Conservation (phyloP, 92 coral and sea anemone genomes). For the Scolanthus callimorphus region DNA sequence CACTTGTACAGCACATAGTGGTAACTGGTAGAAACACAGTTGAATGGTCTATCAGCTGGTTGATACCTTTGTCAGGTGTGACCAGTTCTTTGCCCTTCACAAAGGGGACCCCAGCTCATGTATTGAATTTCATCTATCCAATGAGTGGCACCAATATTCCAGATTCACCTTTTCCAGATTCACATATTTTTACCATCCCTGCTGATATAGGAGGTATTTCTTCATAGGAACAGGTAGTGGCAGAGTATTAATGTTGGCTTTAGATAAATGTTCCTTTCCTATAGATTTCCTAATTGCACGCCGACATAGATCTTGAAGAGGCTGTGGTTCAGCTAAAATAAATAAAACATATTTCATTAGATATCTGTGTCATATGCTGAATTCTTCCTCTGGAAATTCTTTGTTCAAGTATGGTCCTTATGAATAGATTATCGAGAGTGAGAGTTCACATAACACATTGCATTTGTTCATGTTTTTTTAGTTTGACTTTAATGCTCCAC, state of each 20-base stretch:
- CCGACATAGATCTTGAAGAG: slow-evolving; percentile 88
- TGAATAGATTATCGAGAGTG: no score
- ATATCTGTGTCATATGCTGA: not conserved
- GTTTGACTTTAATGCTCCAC: no score
- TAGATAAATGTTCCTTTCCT: slow-evolving; percentile 90
- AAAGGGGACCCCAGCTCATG: no score
- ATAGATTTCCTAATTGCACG: slow-evolving; percentile 93
- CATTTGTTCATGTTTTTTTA: no score
- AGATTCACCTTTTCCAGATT: not conserved
- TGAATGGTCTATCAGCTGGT: not conserved
- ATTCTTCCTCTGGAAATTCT: no score
- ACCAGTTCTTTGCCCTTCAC: no score
- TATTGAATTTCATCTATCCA: no score
- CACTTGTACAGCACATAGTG: not conserved
- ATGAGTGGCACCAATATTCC: not conserved
- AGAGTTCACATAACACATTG: no score
- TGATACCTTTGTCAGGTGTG: not conserved
- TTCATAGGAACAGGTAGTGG: slow-evolving; percentile 91
- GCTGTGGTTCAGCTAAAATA: slow-evolving; percentile 95
- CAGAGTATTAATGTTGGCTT: slow-evolving; percentile 80
- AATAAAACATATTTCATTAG: not conserved
- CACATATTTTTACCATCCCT: slow-evolving; percentile 37
- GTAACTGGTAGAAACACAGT: not conserved
- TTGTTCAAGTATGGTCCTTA: no score
- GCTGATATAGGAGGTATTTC: slow-evolving; percentile 87